Percentiles rank a stretch among this genome's conserved stretches.
phyloP scores from a whole-genome alignment of 2,888 invertebrate species.

The Lysandra coridon region DNA sequence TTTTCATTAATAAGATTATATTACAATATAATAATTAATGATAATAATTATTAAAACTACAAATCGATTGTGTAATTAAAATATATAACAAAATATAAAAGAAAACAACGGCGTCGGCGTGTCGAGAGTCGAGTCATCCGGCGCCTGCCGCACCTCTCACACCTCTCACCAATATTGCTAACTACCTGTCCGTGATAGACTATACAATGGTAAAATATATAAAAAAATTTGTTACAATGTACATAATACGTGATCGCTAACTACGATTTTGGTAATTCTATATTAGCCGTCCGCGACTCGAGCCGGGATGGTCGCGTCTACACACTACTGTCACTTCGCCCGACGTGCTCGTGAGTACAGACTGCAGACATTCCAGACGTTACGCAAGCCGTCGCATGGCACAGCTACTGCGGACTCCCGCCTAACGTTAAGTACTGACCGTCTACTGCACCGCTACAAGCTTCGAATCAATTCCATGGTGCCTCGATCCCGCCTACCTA shows the following conservation, averaged over 20 bases:
- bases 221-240: conserved; percentile 75
- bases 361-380: background rate
- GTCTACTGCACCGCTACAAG: conserved; percentile 66
- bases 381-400: conserved; percentile 14
- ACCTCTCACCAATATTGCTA: conserved; percentile 66
- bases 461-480: conserved; percentile 76
- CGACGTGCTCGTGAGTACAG: conserved; percentile 17
- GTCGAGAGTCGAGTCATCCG: conserved; percentile 50
- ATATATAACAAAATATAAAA: conserved; percentile 76
- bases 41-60: conserved; percentile 80
- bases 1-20: conserved; percentile 81
- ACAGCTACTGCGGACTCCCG: conserved; percentile 51
- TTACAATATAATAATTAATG: conserved; percentile 80
- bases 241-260: conserved; percentile 78
- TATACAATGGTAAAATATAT: conserved; percentile 81
- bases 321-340: conserved; percentile 6
- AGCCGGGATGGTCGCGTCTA: conserved; percentile 44
- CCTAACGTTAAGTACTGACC: conserved; percentile 64
- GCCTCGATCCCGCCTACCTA: conserved; percentile 58
- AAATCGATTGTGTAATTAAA: conserved; percentile 79
- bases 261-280: conserved; percentile 80
- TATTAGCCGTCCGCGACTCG: conserved; percentile 60
- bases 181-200: conserved; percentile 72
- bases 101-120: conserved; percentile 68
- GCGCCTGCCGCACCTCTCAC: conserved; percentile 61